Conservation (phyloP, 2,888 invertebrate species). For the Thalpophila matura region DNA sequence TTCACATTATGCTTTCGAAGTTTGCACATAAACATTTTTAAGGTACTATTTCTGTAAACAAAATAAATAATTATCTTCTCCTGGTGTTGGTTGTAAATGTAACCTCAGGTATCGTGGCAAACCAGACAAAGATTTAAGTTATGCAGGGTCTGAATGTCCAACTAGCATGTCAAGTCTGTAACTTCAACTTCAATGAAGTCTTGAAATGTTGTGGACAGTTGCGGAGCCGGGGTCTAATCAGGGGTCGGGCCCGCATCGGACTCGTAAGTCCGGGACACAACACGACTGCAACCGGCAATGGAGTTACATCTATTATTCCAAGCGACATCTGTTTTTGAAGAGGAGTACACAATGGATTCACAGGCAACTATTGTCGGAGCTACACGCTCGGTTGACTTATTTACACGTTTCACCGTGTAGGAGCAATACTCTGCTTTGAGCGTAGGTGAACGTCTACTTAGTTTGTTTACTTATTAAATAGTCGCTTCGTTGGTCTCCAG, state of each 20-base stretch:
- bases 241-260: slow-evolving; percentile 63
- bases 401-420: slow-evolving; percentile 46
- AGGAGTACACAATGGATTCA: slow-evolving; percentile 61
- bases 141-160: slow-evolving; percentile 55
- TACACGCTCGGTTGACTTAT: slow-evolving; percentile 57
- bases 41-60: not conserved
- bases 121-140: slow-evolving; percentile 56
- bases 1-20: slow-evolving; percentile 21
- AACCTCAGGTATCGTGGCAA: slow-evolving; percentile 34
- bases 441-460: slow-evolving; percentile 45
- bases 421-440: slow-evolving; percentile 40
- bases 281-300: slow-evolving; percentile 59
- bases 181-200: slow-evolving; percentile 65
- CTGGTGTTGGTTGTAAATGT: slow-evolving; percentile 17
- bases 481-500: slow-evolving; percentile 21
- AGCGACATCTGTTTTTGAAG: slow-evolving; percentile 63
- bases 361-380: slow-evolving; percentile 50
- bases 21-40: not conserved
- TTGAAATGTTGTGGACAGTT: slow-evolving; percentile 70
- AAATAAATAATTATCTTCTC: slow-evolving; percentile 14
- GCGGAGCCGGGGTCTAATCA: slow-evolving; percentile 70
- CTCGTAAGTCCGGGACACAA: slow-evolving; percentile 58
- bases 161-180: slow-evolving; percentile 58
- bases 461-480: slow-evolving; percentile 49
- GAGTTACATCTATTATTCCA: slow-evolving; percentile 64